These are phyloP conservation scores for Aquatica leii DNA, from an alignment of 2,888 invertebrate genomes.

Conservation along the genomic window DNA sequence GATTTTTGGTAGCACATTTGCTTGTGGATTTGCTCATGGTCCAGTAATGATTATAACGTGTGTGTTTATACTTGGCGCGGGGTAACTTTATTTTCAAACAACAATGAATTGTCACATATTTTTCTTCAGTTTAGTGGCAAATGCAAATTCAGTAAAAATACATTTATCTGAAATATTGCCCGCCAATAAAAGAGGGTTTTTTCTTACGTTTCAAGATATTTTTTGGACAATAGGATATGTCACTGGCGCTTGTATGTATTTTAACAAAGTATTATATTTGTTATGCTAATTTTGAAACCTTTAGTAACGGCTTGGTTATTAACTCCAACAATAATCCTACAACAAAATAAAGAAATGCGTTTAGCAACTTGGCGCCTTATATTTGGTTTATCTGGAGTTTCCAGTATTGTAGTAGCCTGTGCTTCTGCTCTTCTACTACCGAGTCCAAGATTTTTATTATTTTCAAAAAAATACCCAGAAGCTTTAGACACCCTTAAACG, in stretches of 20 bases:
- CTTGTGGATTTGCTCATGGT: conserved; percentile 57
- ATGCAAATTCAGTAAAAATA: conserved; percentile 53
- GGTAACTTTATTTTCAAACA: conserved; percentile 50
- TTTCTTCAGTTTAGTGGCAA: conserved; percentile 59
- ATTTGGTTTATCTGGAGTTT: conserved; percentile 56
- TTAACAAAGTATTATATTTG: too few species aligned
- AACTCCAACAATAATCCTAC: conserved; percentile 47
- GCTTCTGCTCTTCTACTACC: conserved; percentile 57
- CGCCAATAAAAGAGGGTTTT: conserved; percentile 54
- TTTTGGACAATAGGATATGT: conserved; percentile 57
- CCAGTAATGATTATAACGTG: conserved; percentile 54
- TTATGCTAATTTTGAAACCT: too few species aligned
- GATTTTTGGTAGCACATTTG: conserved; percentile 56
- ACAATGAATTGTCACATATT: too few species aligned
- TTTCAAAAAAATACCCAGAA: conserved; percentile 52
- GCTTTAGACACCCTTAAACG: conserved; percentile 58
- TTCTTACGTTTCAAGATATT: conserved; percentile 55
- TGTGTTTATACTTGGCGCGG: conserved; percentile 58
- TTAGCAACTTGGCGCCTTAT: conserved; percentile 61
- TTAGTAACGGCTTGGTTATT: conserved; percentile 50
- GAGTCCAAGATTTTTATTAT: conserved; percentile 60
- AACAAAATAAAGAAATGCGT: conserved; percentile 46
- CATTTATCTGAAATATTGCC: conserved; percentile 60
- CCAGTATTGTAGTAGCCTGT: conserved; percentile 57
- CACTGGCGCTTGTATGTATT: conserved; percentile 50